phyloP scores from a whole-genome alignment of 92 coral and sea anemone species.

The Zoanthus sociatus region DNA sequence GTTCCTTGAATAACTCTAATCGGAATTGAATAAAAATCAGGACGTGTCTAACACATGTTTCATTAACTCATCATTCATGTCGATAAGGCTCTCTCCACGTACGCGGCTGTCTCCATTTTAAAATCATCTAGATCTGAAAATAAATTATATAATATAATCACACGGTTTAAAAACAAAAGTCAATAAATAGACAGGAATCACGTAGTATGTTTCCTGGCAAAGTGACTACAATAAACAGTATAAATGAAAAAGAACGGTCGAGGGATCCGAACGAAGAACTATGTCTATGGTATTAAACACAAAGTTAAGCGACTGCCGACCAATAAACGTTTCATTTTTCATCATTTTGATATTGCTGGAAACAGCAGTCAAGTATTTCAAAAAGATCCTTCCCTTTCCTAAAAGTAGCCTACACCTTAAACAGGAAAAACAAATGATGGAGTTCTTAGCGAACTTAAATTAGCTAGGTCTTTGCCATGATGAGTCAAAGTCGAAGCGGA shows the following conservation, averaged over 20 bases:
- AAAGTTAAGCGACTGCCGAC: background rate
- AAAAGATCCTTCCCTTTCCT: too few species aligned
- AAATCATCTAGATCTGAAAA: background rate
- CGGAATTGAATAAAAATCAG: too few species aligned
- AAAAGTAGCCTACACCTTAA: background rate
- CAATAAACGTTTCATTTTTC: too few species aligned
- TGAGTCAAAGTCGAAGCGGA: background rate
- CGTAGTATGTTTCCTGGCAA: background rate
- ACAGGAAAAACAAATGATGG: background rate
- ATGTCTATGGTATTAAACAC: background rate
- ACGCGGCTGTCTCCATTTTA: background rate
- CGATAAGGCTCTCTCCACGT: background rate
- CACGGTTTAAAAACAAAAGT: background rate
- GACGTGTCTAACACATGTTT: background rate
- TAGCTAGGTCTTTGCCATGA: background rate
- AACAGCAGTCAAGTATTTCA: background rate
- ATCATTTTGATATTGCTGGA: background rate
- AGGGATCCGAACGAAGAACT: too few species aligned
- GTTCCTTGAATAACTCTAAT: background rate
- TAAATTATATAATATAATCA: too few species aligned
- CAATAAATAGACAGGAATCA: background rate
- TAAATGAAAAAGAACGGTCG: background rate
- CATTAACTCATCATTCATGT: background rate
- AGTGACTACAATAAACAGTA: background rate
- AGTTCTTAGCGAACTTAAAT: background rate